Conservation (phyloP, 2,797 vertebrate species). For the Paguma larvata region DNA sequence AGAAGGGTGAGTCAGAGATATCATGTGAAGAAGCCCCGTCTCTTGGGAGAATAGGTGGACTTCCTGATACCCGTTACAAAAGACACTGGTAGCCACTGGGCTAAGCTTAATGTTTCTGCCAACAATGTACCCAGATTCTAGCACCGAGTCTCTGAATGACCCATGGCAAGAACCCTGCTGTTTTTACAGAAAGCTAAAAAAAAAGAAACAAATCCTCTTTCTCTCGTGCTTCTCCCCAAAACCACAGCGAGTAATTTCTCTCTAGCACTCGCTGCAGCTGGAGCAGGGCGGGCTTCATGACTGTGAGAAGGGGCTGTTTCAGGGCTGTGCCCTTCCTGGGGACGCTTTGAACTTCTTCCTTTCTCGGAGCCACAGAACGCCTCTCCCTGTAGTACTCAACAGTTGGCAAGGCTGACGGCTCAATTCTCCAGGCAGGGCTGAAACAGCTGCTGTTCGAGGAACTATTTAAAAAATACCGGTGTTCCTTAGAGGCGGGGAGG, state of each 20-base stretch:
- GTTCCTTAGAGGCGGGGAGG: constrained; percentile 27
- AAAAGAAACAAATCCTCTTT: neutral
- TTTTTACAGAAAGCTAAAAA: neutral
- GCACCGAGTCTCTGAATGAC: neutral
- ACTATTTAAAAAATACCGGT: constrained; percentile 47
- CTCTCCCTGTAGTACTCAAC: neutral
- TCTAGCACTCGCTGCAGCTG: neutral
- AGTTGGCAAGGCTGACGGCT: neutral
- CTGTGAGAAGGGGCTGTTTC: neutral
- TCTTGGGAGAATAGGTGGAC: neutral
- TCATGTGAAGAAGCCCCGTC: neutral
- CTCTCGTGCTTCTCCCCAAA: neutral
- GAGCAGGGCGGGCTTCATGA: neutral
- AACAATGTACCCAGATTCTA: neutral
- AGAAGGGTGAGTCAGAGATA: neutral
- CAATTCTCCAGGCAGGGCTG: neutral
- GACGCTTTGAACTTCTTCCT: neutral
- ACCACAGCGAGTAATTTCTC: neutral
- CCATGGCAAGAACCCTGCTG: neutral
- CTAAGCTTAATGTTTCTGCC: neutral
- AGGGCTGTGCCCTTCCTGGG: neutral
- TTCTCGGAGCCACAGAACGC: neutral
- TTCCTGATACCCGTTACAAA: neutral
- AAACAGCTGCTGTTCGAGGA: neutral
- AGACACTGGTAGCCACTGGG: neutral